A percentile compares a stretch with the other conserved stretches of the same genome.
phyloP scores from a whole-genome alignment of 2,113 vertebrate genomes.

The Lepus americanus region DNA sequence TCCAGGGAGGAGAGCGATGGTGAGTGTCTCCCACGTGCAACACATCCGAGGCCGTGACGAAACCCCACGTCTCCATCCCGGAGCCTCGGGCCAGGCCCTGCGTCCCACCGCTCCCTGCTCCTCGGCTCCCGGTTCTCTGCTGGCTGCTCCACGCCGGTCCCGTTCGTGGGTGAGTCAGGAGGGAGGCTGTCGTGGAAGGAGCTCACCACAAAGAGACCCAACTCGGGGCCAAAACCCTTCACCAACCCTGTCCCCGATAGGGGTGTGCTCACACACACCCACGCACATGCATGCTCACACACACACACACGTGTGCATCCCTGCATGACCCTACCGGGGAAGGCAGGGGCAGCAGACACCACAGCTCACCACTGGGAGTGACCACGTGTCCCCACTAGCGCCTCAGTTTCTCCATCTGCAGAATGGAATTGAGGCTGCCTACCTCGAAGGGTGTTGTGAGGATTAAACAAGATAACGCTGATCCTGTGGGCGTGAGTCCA shows the following conservation, averaged over 20 bases:
- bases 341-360: neutral
- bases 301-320: too few species aligned
- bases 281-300: neutral
- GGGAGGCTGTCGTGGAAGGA: neutral
- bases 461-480: neutral
- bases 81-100: neutral
- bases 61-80: fast-evolving
- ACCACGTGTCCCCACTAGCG: too few species aligned
- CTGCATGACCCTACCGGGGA: neutral
- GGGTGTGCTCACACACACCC: too few species aligned
- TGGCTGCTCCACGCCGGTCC: neutral
- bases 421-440: neutral
- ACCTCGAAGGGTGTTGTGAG: neutral
- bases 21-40: fast-evolving
- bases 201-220: neutral
- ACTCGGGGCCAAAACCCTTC: neutral
- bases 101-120: neutral
- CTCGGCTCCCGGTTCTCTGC: neutral
- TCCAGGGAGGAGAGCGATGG: neutral
- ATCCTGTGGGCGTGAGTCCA: fast-evolving
- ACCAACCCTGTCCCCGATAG: too few species aligned
- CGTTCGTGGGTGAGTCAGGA: neutral
- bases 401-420: neutral
- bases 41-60: fast-evolving
- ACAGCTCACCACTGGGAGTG: fast-evolving